Conservation (phyloP, 2,113 vertebrate species). For the Stegostoma tigrinum region DNA sequence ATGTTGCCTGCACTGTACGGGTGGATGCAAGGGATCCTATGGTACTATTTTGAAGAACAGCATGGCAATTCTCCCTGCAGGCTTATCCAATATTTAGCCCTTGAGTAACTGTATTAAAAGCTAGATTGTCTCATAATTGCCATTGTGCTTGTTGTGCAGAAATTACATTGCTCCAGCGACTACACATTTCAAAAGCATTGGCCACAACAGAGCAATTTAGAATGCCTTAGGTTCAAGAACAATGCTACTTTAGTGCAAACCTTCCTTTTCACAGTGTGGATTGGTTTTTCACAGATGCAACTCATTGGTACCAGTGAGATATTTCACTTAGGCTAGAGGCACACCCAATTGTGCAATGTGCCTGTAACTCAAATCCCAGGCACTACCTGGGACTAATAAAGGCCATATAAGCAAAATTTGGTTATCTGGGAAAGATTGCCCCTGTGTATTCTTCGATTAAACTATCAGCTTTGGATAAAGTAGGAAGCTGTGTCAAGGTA, state of each 20-base stretch:
- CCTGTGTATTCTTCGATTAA: conserved; percentile 49
- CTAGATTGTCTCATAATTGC: background rate
- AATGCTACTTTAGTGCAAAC: background rate
- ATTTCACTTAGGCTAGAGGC: background rate
- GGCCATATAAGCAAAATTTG: conserved; percentile 57
- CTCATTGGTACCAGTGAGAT: background rate
- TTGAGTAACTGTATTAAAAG: background rate
- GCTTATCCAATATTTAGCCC: background rate
- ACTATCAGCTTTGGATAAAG: conserved; percentile 44
- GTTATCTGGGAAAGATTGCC: conserved; percentile 62
- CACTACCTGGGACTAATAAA: conserved; percentile 55
- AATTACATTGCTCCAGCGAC: background rate
- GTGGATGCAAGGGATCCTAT: background rate
- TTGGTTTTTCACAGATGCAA: background rate
- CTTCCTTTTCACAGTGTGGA: background rate
- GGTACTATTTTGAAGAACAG: background rate
- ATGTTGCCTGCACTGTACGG: background rate
- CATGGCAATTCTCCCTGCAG: background rate
- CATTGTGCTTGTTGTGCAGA: background rate
- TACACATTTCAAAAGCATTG: background rate
- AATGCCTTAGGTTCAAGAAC: background rate
- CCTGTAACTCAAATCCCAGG: background rate
- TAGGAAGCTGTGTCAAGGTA: conserved; percentile 28
- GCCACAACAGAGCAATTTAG: background rate
- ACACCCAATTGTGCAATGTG: background rate